Evolutionary conservation across 2,888 invertebrate genomes (phyloP).

Genomic region (Epinotia demarniana): DNA sequence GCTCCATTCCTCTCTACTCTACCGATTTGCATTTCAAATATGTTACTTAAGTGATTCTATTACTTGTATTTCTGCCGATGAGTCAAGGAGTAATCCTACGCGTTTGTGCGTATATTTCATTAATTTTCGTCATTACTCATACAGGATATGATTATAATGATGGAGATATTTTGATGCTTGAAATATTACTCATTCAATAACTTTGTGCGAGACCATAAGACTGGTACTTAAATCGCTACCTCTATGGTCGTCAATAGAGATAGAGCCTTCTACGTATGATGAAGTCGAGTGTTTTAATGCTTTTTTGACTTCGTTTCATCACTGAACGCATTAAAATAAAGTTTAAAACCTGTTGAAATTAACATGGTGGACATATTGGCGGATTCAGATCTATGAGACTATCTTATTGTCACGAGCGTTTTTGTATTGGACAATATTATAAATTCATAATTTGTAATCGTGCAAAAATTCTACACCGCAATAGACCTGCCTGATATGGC

Average conservation of each 20-base stretch:
- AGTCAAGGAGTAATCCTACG: conserved; percentile 20
- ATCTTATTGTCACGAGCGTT: not conserved
- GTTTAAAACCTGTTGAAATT: not conserved
- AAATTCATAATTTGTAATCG: conserved; percentile 4
- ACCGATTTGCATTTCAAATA: conserved; percentile 27
- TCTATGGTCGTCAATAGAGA: not conserved
- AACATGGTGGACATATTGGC: not conserved
- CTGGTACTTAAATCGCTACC: too few species aligned
- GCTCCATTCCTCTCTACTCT: not conserved
- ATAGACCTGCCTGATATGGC: conserved; percentile 25
- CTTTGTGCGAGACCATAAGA: not conserved
- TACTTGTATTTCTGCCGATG: conserved; percentile 28
- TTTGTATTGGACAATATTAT: not conserved
- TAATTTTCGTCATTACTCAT: conserved; percentile 31
- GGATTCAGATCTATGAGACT: not conserved
- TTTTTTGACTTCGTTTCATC: not conserved
- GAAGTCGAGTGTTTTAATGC: not conserved
- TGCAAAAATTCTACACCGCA: not conserved
- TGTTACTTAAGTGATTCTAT: conserved; percentile 29
- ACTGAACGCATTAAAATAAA: not conserved
- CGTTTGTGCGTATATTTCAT: conserved; percentile 24
- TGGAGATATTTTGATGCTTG: conserved; percentile 7
- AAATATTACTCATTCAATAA: not conserved
- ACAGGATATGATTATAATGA: conserved; percentile 26
- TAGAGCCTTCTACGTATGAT: not conserved